These are phyloP conservation scores for Ctena decussata DNA, from an alignment of 2,888 invertebrate species.

Conservation along the genomic window DNA sequence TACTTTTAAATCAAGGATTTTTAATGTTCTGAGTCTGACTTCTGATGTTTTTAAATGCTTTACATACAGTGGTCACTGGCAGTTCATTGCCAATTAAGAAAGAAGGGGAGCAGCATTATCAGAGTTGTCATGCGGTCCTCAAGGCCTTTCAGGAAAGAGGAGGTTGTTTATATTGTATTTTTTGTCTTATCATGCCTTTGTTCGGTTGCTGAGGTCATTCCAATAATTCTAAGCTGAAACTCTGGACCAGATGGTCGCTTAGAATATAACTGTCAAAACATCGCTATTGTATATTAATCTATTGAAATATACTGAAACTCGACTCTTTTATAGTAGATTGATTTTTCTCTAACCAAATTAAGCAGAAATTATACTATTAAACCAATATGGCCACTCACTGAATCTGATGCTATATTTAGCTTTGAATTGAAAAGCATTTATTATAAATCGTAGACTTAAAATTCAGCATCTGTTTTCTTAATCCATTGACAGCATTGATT, in stretches of 20 bases:
- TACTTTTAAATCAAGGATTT: no score
- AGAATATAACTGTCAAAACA: background rate
- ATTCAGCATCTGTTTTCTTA: background rate
- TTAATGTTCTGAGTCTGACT: no score
- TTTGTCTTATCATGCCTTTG: no score
- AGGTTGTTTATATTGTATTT: no score
- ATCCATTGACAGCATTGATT: no score
- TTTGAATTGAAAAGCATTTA: background rate
- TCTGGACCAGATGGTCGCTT: background rate
- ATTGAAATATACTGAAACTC: slow-evolving; percentile 11
- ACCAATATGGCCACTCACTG: background rate
- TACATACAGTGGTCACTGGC: no score
- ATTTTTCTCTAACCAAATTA: background rate
- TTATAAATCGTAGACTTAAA: background rate
- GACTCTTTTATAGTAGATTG: background rate
- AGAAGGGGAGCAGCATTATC: no score
- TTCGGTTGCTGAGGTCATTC: background rate
- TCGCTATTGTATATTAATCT: slow-evolving; percentile 5
- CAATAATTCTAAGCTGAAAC: background rate
- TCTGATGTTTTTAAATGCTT: no score
- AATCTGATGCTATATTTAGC: background rate
- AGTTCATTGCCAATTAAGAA: no score
- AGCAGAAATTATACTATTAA: slow-evolving; percentile 5
- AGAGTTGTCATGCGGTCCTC: no score
- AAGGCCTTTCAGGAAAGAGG: no score